Evolutionary conservation across 2,888 invertebrate species (phyloP), one percentile per base, ranked within the genome.

Genomic region (Entomobrya proxima): DNA sequence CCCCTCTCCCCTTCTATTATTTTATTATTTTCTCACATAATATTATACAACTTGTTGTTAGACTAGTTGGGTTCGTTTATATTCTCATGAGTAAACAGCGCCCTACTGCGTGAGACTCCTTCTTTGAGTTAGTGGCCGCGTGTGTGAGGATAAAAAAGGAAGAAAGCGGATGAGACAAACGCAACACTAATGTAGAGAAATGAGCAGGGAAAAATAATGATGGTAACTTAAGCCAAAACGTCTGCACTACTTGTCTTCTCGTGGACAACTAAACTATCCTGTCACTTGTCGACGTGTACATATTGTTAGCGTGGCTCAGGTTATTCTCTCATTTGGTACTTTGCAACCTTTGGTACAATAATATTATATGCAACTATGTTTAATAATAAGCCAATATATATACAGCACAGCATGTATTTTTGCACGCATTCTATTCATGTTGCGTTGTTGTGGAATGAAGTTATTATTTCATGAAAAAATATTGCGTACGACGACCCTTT

Each of bases 211-310:
- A 77, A 84, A 84, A 84, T 83, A 78, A 84, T 84, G 78, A 84
- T 61, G 77, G 72, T 72, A 84, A 61, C 58, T 55, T 78, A 78
- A 78, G 84, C 84, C 84, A 61, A 72, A 83, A 72, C 58, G 78
- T 78, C 84, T 84, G 58, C 72, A 78, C 58, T 47, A 67, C 58
- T 77, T 84, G 77, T 72, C 72, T 77, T 84, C 64, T 55, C 24
- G 58, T 78, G 69, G 78, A 58, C 84, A 78, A 58, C 72, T 81
- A 84, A 84, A 61, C 78, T 84, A 78, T 47, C 83, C 78, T 72
- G 84, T 84, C 84, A 84, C 69, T 84, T 84, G 72, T 84, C 72
- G 77, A 44, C 55, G 84, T 69, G 64, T 83, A 67, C 83, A 83
- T 76, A 67, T 76, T 75, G 55, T 76, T 69, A 61, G 52, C 13